A percentile compares a stretch with the other conserved stretches of the same genome.
Evolutionary conservation across 1,140 invertebrate species (phyloP).

Genomic region (Drosophila nigromelanica): DNA sequence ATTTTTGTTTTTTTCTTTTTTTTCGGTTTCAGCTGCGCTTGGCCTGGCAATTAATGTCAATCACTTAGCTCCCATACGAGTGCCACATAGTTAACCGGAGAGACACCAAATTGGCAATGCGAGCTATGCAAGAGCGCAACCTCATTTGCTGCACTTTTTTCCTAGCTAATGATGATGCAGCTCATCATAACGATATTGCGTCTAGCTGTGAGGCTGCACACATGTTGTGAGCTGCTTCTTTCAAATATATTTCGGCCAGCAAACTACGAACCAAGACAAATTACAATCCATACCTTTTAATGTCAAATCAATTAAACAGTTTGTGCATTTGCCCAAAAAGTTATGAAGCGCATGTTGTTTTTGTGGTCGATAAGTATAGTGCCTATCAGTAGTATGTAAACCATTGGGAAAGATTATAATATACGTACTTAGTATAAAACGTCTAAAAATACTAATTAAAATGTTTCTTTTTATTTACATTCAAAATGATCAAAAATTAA

Average conservation of each 20-base stretch:
- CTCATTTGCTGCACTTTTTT: background rate
- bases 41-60: conserved; percentile 74
- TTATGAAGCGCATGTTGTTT: conserved; percentile 48
- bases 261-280: conserved; percentile 34
- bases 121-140: conserved; percentile 10
- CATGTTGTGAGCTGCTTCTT: background rate
- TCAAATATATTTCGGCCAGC: conserved; percentile 15
- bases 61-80: conserved; percentile 43
- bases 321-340: conserved; percentile 36
- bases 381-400: background rate
- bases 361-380: conserved; percentile 24
- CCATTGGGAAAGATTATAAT: background rate
- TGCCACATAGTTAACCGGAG: background rate
- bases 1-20: conserved; percentile 8
- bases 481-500: too few relatives aligned
- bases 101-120: conserved; percentile 46
- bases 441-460: too few relatives aligned
- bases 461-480: too few relatives aligned
- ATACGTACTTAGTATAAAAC: too few relatives aligned
- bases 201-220: background rate
- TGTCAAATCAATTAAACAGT: conserved; percentile 73
- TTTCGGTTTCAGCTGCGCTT: conserved; percentile 19
- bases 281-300: conserved; percentile 64
- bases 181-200: conserved; percentile 18
- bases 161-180: conserved; percentile 16